Evolutionary conservation across 2,113 vertebrate species (phyloP).

Genomic region (Cercopithecus mona): DNA sequence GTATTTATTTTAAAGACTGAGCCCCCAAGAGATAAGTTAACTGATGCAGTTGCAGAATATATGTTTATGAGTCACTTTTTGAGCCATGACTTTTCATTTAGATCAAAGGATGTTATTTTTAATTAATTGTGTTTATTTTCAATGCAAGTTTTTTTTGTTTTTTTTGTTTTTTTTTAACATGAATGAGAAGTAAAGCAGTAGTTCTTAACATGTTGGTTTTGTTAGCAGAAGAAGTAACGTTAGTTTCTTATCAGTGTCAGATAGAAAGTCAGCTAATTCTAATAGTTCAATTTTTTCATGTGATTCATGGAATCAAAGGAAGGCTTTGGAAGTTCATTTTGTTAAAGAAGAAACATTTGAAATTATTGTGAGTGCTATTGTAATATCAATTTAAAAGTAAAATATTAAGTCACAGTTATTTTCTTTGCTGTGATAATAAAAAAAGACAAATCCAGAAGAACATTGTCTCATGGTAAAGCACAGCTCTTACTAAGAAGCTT

Average conservation of each 20-base stretch:
- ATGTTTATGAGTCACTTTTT: not conserved
- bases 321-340: not conserved
- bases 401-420: not conserved
- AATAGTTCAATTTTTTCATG: not conserved
- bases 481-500: not conserved
- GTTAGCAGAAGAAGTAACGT: not conserved
- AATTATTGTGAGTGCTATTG: not conserved
- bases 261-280: conserved; percentile 3
- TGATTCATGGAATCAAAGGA: not conserved
- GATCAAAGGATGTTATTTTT: conserved; percentile 55
- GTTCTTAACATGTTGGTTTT: not conserved
- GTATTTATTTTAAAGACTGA: conserved; percentile 40
- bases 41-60: not conserved
- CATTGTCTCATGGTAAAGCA: not conserved
- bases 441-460: not conserved
- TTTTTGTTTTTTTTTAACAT: not conserved
- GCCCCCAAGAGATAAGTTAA: not conserved
- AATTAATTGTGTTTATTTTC: conserved; percentile 12
- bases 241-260: conserved; percentile 3
- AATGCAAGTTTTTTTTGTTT: not conserved
- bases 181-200: not conserved
- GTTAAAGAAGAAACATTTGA: not conserved
- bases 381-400: conserved; percentile 25
- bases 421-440: not conserved
- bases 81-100: conserved; percentile 58